phyloP scores from a whole-genome alignment of 1,140 invertebrate species.

The Psilanteris sp. region DNA sequence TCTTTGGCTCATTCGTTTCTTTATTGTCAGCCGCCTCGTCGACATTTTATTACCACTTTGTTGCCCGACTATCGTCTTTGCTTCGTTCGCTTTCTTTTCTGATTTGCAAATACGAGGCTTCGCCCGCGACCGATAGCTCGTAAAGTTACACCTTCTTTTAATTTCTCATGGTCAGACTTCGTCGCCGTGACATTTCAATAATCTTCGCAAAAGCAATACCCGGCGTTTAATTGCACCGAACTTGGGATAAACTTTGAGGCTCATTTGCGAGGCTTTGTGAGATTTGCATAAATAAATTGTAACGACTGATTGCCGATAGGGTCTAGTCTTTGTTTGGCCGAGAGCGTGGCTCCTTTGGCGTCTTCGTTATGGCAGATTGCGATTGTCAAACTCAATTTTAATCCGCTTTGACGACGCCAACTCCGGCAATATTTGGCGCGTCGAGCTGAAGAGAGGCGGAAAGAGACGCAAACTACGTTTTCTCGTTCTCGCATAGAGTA shows the following conservation, averaged over 20 bases:
- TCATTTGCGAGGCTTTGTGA: slow-evolving; percentile 21
- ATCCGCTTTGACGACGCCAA: slow-evolving; percentile 47
- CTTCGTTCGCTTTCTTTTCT: not conserved
- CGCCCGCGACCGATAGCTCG: too few relatives aligned
- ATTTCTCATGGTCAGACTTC: slow-evolving; percentile 10
- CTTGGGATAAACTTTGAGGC: slow-evolving; percentile 26
- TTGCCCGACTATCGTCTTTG: not conserved
- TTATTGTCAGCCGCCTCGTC: slow-evolving; percentile 30
- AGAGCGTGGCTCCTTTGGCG: slow-evolving; percentile 26
- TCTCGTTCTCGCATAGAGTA: slow-evolving; percentile 44
- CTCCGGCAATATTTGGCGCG: slow-evolving; percentile 42
- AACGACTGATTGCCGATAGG: slow-evolving; percentile 38
- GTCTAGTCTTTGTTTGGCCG: not conserved
- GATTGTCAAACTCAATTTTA: slow-evolving; percentile 59
- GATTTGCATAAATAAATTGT: slow-evolving; percentile 52
- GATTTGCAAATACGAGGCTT: slow-evolving; percentile 17
- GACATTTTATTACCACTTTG: slow-evolving; percentile 48
- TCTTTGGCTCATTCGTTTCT: slow-evolving; percentile 22
- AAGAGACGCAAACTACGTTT: slow-evolving; percentile 22
- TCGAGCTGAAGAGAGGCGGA: not conserved
- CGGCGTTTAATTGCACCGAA: slow-evolving; percentile 32
- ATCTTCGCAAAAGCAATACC: not conserved
- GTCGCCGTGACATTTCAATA: slow-evolving; percentile 30
- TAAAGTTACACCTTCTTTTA: slow-evolving; percentile 19
- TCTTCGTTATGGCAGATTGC: slow-evolving; percentile 42